These are phyloP conservation scores for Spodoptera exigua DNA, from an alignment of 2,888 invertebrate species.

Conservation along the genomic window DNA sequence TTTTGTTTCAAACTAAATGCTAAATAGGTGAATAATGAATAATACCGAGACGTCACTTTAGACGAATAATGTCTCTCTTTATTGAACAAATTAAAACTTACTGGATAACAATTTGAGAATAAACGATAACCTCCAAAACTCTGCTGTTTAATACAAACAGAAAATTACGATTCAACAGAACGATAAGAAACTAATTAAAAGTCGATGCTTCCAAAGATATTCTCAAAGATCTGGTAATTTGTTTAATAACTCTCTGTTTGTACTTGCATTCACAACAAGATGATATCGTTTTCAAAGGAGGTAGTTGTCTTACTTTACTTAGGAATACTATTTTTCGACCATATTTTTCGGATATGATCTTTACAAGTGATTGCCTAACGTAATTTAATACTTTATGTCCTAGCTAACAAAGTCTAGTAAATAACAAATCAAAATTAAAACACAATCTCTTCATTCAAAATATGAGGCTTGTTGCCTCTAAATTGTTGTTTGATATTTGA, in stretches of 20 bases:
- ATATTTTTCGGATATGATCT: too few species aligned
- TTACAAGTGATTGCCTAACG: too few species aligned
- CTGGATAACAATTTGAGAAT: constrained; percentile 1
- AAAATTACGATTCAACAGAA: constrained; percentile 30
- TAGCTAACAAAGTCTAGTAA: constrained; percentile 1
- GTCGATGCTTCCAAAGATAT: constrained; percentile 17
- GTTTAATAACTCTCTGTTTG: constrained; percentile 28
- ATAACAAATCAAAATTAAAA: constrained; percentile 51
- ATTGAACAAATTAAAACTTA: constrained; percentile 10
- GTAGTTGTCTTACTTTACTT: too few species aligned
- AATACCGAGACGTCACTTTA: neutral
- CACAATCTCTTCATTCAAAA: constrained; percentile 43
- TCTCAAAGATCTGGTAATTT: constrained; percentile 36
- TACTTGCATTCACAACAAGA: constrained; percentile 28
- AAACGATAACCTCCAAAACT: constrained; percentile 9
- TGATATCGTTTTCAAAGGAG: constrained; percentile 33
- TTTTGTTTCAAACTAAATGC: too few species aligned
- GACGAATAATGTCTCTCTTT: neutral
- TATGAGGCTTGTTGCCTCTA: constrained; percentile 34
- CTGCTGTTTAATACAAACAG: constrained; percentile 18
- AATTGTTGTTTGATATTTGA: constrained; percentile 53
- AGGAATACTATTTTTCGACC: too few species aligned
- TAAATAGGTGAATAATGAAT: too few species aligned
- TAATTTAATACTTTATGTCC: neutral
- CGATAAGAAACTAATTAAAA: constrained; percentile 40